A percentile compares a stretch with the other conserved stretches of the same genome.
These are phyloP conservation scores for Ondatra zibethicus DNA, from an alignment of 2,113 vertebrate species.

Conservation along the genomic window DNA sequence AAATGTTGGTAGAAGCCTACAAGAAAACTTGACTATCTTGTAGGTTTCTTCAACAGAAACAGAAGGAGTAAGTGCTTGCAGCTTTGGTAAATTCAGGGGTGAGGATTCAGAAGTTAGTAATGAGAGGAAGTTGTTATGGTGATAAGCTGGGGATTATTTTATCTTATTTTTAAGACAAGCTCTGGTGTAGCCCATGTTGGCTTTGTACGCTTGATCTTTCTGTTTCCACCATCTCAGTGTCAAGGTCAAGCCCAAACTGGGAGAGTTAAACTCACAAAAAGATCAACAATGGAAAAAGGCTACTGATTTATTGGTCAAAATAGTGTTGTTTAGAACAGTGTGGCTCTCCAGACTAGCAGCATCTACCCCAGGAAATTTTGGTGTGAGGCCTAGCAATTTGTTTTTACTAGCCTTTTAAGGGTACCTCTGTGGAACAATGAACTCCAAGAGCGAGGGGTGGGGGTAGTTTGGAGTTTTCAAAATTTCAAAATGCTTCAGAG, in stretches of 20 bases:
- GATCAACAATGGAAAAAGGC: neutral
- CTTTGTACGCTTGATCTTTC: neutral
- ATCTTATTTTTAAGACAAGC: neutral
- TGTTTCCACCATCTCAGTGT: too few relatives aligned
- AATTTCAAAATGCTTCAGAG: neutral
- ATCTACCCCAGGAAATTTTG: neutral
- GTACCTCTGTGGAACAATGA: neutral
- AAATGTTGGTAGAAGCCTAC: neutral
- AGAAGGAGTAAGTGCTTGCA: neutral
- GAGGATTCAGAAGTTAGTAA: conserved; percentile 37
- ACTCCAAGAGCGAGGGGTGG: neutral
- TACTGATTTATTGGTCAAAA: conserved; percentile 9
- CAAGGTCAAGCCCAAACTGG: too few relatives aligned
- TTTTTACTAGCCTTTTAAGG: neutral
- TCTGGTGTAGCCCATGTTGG: neutral
- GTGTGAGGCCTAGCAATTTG: neutral
- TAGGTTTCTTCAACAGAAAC: neutral
- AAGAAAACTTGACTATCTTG: neutral
- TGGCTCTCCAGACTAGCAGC: neutral
- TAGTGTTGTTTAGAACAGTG: neutral
- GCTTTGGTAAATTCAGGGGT: neutral
- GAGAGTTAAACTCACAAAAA: conserved; percentile 18
- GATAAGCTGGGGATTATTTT: neutral
- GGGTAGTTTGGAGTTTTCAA: neutral
- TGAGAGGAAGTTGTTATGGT: neutral